A percentile compares a stretch with the other conserved stretches of the same genome.
These are phyloP conservation scores for Campylomormyrus numenius DNA, from an alignment of 2,113 vertebrate species.

Conservation along the genomic window DNA sequence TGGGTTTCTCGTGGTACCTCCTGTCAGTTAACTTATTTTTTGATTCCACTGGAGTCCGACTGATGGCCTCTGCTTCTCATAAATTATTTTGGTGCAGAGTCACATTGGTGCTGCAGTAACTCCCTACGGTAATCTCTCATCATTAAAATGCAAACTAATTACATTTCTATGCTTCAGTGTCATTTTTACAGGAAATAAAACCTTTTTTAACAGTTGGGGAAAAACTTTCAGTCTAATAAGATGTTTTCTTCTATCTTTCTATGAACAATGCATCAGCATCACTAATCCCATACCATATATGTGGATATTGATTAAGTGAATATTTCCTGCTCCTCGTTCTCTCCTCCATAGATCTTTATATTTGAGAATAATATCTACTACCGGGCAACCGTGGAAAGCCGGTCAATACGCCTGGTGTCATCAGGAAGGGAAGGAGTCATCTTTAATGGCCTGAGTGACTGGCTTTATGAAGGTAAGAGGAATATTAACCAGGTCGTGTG, in stretches of 20 bases:
- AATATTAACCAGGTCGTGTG: slow-evolving; percentile 20
- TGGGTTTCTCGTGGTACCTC: background rate
- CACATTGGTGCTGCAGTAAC: background rate
- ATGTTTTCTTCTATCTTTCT: background rate
- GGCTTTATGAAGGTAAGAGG: slow-evolving; percentile 92
- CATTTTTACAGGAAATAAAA: background rate
- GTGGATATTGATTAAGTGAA: background rate
- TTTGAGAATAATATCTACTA: slow-evolving; percentile 99
- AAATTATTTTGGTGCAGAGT: background rate
- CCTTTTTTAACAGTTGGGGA: background rate
- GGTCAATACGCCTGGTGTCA: slow-evolving; percentile 91
- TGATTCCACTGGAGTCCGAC: background rate
- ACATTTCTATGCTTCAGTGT: background rate
- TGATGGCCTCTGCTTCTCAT: background rate
- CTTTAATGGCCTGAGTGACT: slow-evolving; percentile 94
- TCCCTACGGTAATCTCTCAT: background rate
- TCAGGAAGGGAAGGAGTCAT: slow-evolving; percentile 89
- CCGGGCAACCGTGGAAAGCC: slow-evolving; percentile 82
- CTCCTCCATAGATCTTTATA: slow-evolving; percentile 79
- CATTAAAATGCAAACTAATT: slow-evolving; percentile 2
- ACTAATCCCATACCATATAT: background rate
- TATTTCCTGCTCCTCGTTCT: slow-evolving; percentile 29
- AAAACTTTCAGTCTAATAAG: background rate
- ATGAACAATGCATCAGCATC: background rate
- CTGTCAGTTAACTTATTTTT: background rate